Percentiles rank a stretch among this genome's conserved stretches.
Evolutionary conservation across 2,797 vertebrate species (phyloP).

Genomic region (Artibeus jamaicensis): DNA sequence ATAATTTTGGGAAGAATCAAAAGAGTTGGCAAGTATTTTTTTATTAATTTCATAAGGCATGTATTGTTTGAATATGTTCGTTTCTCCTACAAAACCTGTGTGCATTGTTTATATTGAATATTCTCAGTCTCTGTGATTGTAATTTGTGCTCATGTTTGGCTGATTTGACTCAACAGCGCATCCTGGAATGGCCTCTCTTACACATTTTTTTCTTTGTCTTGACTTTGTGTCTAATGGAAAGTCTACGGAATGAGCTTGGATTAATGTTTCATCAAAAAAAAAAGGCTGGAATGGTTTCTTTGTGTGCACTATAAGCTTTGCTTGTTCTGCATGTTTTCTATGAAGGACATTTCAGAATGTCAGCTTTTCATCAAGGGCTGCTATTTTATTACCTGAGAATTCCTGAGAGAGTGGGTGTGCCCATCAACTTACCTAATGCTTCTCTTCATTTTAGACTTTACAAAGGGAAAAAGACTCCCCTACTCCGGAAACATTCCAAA

Average conservation of each 20-base stretch:
- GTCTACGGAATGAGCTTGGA: conserved; percentile 77
- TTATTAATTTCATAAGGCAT: conserved; percentile 83
- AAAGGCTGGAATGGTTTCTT: conserved; percentile 80
- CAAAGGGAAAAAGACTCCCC: conserved; percentile 99
- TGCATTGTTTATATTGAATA: conserved; percentile 27
- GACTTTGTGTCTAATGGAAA: conserved; percentile 62
- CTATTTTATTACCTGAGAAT: conserved; percentile 74
- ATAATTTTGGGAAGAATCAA: conserved; percentile 82
- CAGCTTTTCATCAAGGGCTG: conserved; percentile 87
- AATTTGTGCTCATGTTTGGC: conserved; percentile 76
- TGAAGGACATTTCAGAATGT: conserved; percentile 81
- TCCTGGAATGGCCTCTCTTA: conserved; percentile 76
- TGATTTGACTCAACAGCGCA: conserved; percentile 80
- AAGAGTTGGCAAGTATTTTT: conserved; percentile 92
- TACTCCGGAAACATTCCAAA: conserved; percentile 99
- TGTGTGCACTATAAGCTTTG: conserved; percentile 79
- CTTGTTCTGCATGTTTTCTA: conserved; percentile 87
- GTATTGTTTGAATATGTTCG: conserved; percentile 51
- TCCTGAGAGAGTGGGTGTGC: conserved; percentile 76
- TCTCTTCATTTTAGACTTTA: conserved; percentile 99
- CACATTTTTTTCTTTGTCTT: conserved; percentile 69
- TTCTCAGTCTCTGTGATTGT: conserved; percentile 77
- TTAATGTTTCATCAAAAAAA: conserved; percentile 56
- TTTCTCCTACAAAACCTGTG: conserved; percentile 8
- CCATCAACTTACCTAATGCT: conserved; percentile 91